These are phyloP conservation scores for Dolichopus griseipennis DNA, from an alignment of 2,888 invertebrate genomes.

Conservation along the genomic window DNA sequence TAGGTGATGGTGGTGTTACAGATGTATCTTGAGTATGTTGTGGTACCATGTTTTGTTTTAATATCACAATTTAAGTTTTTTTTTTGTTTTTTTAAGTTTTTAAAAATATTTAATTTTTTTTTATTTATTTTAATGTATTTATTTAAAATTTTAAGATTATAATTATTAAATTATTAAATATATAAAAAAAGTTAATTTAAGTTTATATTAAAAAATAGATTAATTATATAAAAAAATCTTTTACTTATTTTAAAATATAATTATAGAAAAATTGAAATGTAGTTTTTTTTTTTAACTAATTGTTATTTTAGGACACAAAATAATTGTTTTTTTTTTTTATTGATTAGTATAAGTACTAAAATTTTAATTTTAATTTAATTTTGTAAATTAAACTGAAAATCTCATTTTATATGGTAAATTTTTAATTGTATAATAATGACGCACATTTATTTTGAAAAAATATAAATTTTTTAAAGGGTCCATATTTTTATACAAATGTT, in stretches of 20 bases:
- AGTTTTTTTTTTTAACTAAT: no score
- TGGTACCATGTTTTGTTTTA: conserved; percentile 29
- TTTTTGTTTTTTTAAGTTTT: background rate
- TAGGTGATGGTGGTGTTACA: conserved; percentile 26
- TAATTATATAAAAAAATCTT: no score
- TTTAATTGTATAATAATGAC: background rate
- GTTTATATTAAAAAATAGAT: no score
- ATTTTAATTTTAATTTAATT: background rate
- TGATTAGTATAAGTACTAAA: no score
- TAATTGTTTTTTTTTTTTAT: no score
- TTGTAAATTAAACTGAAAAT: background rate
- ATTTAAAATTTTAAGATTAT: no score
- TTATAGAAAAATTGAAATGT: no score
- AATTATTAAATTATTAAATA: no score
- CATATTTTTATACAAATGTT: background rate
- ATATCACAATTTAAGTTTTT: background rate
- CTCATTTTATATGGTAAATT: background rate
- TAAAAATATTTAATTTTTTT: background rate
- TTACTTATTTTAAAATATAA: no score
- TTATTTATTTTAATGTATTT: background rate
- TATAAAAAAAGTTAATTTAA: no score
- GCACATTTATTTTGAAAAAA: background rate
- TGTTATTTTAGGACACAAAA: no score
- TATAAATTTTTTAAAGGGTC: background rate
- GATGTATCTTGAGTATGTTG: conserved; percentile 32